These are phyloP conservation scores for Rhinatrema bivittatum DNA, from an alignment of 2,797 vertebrate genomes.

Conservation along the genomic window DNA sequence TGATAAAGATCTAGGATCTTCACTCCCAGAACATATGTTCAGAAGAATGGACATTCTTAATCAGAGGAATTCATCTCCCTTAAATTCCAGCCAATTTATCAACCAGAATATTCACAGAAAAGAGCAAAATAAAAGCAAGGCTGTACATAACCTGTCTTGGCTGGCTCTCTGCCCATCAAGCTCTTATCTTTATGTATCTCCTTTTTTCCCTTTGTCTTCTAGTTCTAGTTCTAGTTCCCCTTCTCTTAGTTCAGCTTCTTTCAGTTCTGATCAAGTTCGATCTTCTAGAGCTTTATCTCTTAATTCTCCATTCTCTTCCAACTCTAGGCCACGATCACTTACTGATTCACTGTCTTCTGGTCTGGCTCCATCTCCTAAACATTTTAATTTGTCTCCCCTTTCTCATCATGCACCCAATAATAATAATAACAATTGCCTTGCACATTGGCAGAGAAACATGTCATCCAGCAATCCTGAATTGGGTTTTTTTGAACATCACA, in stretches of 20 bases:
- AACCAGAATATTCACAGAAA: too few species aligned
- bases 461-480: constrained; percentile 2
- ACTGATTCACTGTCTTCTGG: constrained; percentile 3
- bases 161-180: neutral
- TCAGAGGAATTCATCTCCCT: too few species aligned
- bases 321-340: neutral
- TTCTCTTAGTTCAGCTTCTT: constrained; percentile 5
- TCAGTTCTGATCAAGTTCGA: constrained; percentile 2
- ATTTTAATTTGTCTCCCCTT: neutral
- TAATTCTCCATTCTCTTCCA: neutral
- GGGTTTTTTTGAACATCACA: constrained; percentile 1
- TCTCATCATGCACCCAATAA: neutral
- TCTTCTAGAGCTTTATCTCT: constrained; percentile 2
- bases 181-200: constrained; percentile 8
- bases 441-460: neutral
- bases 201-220: constrained; percentile 3
- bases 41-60: neutral
- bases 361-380: too few species aligned
- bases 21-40: neutral
- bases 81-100: too few species aligned
- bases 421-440: constrained; percentile 3
- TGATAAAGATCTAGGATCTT: constrained; percentile 5
- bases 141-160: neutral
- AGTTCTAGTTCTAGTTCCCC: neutral
- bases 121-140: neutral